Evolutionary conservation across 2,888 invertebrate genomes (phyloP), one percentile per base, ranked within the genome.

Genomic region (Trichopria drosophilae): DNA sequence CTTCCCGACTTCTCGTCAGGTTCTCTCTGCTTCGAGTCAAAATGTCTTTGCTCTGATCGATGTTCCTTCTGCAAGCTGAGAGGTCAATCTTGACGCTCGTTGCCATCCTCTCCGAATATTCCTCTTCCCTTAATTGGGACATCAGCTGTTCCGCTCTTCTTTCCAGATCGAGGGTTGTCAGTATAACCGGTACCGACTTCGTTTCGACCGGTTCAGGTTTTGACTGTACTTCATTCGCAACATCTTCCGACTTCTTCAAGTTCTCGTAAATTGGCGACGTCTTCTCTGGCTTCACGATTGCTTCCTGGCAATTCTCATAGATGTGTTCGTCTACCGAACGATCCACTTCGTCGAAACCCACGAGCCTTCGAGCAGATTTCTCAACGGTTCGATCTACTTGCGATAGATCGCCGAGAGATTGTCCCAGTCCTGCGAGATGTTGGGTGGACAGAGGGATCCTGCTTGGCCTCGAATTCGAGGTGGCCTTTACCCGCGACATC

Each of bases 321-420:
- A 71, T 68, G 20, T 69, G 65, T 39, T 69, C 71, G 36, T 67
- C 66, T 9, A 69, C 58, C 4, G 69, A 66, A 6, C 68, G 58
- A 42, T 73, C 74, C 13, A 71, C 65, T 54, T 69, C 70, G 52
- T 71, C 72, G 4, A 62, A 44, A 18, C 61, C 64, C 22, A 60
- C 53, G 35, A 61, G 52, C 10, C 43, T 57, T 1, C 49, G 39
- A 6, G 44, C 19, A 2, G 28, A 23, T 23, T 15, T 48, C 69
- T 72, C 72, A 51, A 36, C 64, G 53, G 53, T 56, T 5, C 70
- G 72, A 71, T 73, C 72, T 69, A 69, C 69, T 32, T 58, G 55
- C 16, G 65, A 65, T 67, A 75, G 71, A 71, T 75, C 73, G 63
- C 66, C 67, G 63, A 75, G 69, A 72, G 74, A 73, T 46, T 67